A percentile compares a stretch with the other conserved stretches of the same genome.
Conservation (phyloP, 2,797 vertebrate species). For the Scolopax bukidnonensis region DNA sequence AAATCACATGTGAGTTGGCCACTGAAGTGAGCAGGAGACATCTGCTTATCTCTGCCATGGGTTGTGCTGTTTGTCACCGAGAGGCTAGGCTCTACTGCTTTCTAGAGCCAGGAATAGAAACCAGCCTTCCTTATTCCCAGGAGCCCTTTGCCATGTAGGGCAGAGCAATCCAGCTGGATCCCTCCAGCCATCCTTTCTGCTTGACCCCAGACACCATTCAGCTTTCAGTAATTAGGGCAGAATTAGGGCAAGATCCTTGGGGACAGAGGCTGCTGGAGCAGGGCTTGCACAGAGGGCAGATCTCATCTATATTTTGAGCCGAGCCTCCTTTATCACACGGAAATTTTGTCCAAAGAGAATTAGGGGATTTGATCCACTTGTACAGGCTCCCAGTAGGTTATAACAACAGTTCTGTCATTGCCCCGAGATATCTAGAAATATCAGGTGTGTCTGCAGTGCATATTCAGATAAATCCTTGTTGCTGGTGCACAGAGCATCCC, state of each 20-base stretch:
- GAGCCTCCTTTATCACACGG: constrained; percentile 21
- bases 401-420: background rate
- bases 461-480: background rate
- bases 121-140: constrained; percentile 9
- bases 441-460: background rate
- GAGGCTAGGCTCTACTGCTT: background rate
- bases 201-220: constrained; percentile 18
- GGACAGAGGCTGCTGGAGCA: background rate
- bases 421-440: background rate
- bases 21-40: background rate
- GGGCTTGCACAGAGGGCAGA: background rate
- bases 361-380: background rate
- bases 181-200: background rate
- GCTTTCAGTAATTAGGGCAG: constrained; percentile 44
- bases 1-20: background rate
- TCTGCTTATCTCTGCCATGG: background rate
- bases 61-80: background rate
- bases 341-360: background rate
- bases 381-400: background rate
- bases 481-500: background rate
- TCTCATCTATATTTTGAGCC: background rate
- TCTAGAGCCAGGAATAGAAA: constrained; percentile 53
- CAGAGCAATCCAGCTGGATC: constrained; percentile 32
- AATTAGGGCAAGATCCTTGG: constrained; percentile 48
- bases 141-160: constrained; percentile 45